These are phyloP conservation scores for Bolinopsis microptera DNA, from an alignment of 37 sponge, comb jelly and placozoan genomes.

Conservation along the genomic window DNA sequence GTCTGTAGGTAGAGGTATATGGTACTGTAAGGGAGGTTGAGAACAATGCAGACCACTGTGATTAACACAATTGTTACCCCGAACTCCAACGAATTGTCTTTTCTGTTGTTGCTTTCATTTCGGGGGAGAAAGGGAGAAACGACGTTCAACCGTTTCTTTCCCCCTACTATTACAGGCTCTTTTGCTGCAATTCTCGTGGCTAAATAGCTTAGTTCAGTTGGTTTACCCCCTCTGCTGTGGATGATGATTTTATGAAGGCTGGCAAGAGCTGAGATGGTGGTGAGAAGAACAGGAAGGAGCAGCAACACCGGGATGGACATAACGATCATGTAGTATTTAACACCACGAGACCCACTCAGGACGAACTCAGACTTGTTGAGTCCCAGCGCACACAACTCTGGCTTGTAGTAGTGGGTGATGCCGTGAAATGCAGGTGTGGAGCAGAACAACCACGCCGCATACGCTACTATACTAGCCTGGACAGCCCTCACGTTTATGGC, in stretches of 20 bases:
- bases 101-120: neutral
- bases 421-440: constrained; percentile 26
- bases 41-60: neutral
- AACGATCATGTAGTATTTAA: neutral
- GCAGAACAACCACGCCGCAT: neutral
- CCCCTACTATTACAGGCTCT: too few relatives aligned
- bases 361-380: constrained; percentile 45
- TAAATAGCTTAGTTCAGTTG: neutral
- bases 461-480: neutral
- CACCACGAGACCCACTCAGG: neutral
- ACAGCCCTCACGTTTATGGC: neutral
- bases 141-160: too few relatives aligned
- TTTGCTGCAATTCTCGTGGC: too few relatives aligned
- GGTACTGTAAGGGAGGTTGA: constrained; percentile 25
- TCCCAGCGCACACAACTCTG: constrained; percentile 51
- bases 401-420: constrained; percentile 47
- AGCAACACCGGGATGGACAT: constrained; percentile 32
- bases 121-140: too few relatives aligned
- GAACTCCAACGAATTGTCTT: neutral
- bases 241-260: neutral
- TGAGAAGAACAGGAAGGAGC: neutral
- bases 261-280: neutral
- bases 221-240: neutral
- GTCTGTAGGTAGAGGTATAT: constrained; percentile 26
- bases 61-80: constrained; percentile 20